Base-by-base conservation (phyloP, 2,888 invertebrate species). In the Anthophora plumipes region DNA sequence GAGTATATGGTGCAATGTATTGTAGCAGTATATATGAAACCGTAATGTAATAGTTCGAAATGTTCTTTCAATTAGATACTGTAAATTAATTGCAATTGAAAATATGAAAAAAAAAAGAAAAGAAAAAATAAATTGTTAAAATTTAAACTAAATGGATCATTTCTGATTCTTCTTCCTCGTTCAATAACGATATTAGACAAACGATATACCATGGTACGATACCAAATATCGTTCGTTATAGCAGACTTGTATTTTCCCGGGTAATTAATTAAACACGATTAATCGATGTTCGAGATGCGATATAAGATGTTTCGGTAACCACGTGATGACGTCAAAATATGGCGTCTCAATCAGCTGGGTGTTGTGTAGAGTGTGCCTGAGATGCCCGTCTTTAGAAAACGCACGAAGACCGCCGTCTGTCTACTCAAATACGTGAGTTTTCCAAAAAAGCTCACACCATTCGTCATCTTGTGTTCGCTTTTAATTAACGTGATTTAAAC, bases 331-430 rank as follows among this genome's bases (percentile, higher is more conserved):
- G 93, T 93, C 92, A 92, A 86, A 92, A 92, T 85, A 93, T 93
- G 93, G 93, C 92, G 90, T 89, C 89, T 84, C 90, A 91, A 93
- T 93, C 93, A 93, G 93, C 93, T 93, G 93, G 93, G 90, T 92
- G 91, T 92, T 92, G 92, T 92, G 92, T 92, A 91, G 91, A 92
- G 92, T 91, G 91, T 91, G 91, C 91, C 89, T 90, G 92, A 91
- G 91, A 93, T 93, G 93, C 91, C 90, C 89, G 89, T 91, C 90
- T 91, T 89, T 87, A 89, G 89, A 89, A 90, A 91, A 91, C 86
- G 88, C 80, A 85, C 88, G 85, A 88, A 90, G 90, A 91, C 91
- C 89, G 85, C 88, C 89, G 91, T 91, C 90, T 90, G 90, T 90
- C 88, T 88, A 75, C 85, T 84, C 82, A 84, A 89, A 89, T 90